Percentiles rank a stretch among this genome's conserved stretches.
phyloP scores from a whole-genome alignment of 1,140 invertebrate genomes.

The Bombus pascuorum region DNA sequence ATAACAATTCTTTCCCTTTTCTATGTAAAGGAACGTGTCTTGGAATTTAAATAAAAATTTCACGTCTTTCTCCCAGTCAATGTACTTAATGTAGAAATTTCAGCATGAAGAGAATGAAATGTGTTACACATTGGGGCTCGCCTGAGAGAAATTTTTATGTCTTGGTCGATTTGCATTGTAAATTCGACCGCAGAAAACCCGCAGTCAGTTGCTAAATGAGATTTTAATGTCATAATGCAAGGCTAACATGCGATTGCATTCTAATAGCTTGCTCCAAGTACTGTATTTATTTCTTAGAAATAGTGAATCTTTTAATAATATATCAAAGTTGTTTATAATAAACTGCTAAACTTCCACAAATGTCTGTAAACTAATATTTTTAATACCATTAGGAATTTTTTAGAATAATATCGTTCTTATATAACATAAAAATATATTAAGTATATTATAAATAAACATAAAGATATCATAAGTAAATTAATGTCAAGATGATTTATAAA shows the following conservation, averaged over 20 bases:
- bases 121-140: not conserved
- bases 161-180: constrained; percentile 15
- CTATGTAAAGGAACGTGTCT: not conserved
- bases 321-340: not conserved
- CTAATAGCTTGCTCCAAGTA: not conserved
- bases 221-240: constrained; percentile 17
- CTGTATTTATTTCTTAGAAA: not conserved
- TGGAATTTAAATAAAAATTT: constrained; percentile 4
- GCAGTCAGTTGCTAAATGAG: constrained; percentile 17
- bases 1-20: not conserved
- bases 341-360: not conserved
- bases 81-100: not conserved
- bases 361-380: too few relatives aligned
- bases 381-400: too few relatives aligned
- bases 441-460: not conserved
- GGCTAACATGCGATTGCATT: constrained; percentile 4
- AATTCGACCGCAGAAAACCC: not conserved
- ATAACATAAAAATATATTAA: too few relatives aligned
- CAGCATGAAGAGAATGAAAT: not conserved
- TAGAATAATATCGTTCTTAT: too few relatives aligned
- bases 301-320: not conserved
- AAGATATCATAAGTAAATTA: not conserved
- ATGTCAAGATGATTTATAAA: not conserved
- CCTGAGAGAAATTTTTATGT: constrained; percentile 2
- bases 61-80: not conserved